Base-by-base conservation (phyloP, 1,140 invertebrate species). In the Drosophila bocqueti region DNA sequence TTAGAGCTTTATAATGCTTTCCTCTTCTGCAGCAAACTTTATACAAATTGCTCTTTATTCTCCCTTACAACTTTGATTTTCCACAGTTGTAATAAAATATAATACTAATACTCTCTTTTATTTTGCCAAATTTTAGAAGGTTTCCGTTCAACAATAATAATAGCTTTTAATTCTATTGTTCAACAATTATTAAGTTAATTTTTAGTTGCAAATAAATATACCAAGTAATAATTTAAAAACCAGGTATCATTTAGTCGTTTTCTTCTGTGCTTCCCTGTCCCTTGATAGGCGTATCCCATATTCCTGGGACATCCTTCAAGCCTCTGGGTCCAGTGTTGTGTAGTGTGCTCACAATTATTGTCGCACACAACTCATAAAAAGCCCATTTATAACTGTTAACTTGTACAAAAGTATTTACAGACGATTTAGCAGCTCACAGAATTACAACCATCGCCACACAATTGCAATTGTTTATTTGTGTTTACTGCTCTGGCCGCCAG, bases 361-460 rank as follows among this genome's bases (percentile, higher is more conserved):
- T 87, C 80, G 76, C 81, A 83, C 76, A 83, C 80, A 81, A 89
- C 84, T 89, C 84, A 89, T 89, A 89, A 89, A 89, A 89, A 75
- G 85, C 74, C 85, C 84, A 89, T 89, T 89, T 89, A 89, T 90
- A 90, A 89, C 85, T 84, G 84, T 89, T 89, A 89, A 89, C 84
- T 90, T 89, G 85, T 89, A 89, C 85, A 81, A 89, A 89, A 89
- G 84, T 89, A 89, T 89, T 89, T 89, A 89, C 84, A 89, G 84
- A 81, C 84, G 84, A 89, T 89, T 89, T 89, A 90, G 81, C 85
- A 87, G 84, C 78, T 84, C 81, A 72, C 62, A 80, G 77, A 84
- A 89, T 89, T 89, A 89, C 84, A 84, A 49, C 77, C 81, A 71
- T 58, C 43, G 62, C 61, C 61, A 73, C 64, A 89, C 84, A 89